phyloP scores from a whole-genome alignment of 2,113 vertebrate genomes.

The Suricata suricatta region DNA sequence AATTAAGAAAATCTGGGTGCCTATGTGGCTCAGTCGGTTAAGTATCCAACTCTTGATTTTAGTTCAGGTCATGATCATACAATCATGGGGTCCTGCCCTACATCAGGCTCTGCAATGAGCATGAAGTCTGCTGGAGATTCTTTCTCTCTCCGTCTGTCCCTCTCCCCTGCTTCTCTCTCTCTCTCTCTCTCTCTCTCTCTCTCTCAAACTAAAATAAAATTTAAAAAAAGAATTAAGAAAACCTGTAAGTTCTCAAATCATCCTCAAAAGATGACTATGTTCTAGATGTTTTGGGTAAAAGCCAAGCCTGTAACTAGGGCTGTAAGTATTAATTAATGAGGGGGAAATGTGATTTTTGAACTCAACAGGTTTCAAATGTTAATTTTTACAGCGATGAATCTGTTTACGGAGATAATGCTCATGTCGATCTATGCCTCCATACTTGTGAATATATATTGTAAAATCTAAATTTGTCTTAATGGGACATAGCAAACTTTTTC shows the following conservation, averaged over 20 bases:
- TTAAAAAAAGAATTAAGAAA: neutral
- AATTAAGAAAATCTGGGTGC: neutral
- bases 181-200: too few relatives aligned
- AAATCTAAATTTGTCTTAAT: conserved; percentile 47
- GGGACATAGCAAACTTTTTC: neutral
- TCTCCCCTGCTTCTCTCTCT: too few relatives aligned
- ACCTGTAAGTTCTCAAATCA: neutral
- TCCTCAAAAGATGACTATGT: neutral
- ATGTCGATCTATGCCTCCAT: conserved; percentile 53
- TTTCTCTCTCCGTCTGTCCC: too few relatives aligned
- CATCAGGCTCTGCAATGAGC: too few relatives aligned
- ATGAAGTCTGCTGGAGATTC: too few relatives aligned
- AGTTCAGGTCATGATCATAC: too few relatives aligned
- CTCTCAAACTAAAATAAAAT: too few relatives aligned
- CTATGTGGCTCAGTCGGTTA: too few relatives aligned
- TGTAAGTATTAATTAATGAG: conserved; percentile 45
- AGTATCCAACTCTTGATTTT: too few relatives aligned
- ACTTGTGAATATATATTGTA: conserved; percentile 25
- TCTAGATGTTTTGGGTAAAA: conserved; percentile 34
- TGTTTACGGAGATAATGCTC: conserved; percentile 39
- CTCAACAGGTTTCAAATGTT: conserved; percentile 52
- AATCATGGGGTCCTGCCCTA: too few relatives aligned
- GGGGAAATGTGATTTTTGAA: conserved; percentile 65
- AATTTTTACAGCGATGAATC: conserved; percentile 47
- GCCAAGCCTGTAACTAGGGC: conserved; percentile 32